Conservation (phyloP, 2,113 vertebrate genomes). For the Macroglossus sobrinus region DNA sequence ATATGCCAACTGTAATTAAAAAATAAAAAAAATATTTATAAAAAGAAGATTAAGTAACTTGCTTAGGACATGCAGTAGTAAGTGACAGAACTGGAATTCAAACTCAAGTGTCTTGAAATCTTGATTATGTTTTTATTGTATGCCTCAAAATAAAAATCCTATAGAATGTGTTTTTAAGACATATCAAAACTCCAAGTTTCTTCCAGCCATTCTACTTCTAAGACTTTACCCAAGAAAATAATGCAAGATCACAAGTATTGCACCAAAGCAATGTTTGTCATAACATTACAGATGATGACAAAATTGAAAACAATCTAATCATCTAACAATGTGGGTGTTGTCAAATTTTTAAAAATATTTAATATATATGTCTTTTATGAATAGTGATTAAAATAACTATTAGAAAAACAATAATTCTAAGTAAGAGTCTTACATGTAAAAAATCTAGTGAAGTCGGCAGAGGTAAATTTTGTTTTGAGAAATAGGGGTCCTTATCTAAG, state of each 20-base stretch:
- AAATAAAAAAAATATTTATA: no score
- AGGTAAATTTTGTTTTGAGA: not conserved
- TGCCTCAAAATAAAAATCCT: not conserved
- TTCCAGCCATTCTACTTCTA: not conserved
- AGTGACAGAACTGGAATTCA: not conserved
- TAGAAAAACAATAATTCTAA: not conserved
- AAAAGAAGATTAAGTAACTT: not conserved
- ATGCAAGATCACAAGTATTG: not conserved
- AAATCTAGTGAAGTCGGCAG: not conserved
- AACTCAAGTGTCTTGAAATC: not conserved
- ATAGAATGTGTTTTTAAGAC: not conserved
- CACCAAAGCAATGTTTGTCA: not conserved
- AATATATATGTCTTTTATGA: not conserved
- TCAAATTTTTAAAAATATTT: not conserved
- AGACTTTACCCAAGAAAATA: conserved; percentile 30
- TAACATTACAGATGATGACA: not conserved
- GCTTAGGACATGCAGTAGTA: not conserved
- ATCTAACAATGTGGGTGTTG: not conserved
- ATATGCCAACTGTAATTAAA: no score
- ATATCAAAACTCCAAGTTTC: not conserved
- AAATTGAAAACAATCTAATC: conserved; percentile 20
- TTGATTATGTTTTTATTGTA: not conserved
- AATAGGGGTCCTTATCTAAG: not conserved
- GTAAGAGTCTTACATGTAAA: not conserved
- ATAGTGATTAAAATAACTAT: conserved; percentile 8